Percentiles rank a stretch among this genome's conserved stretches.
Conservation (phyloP, 2,797 vertebrate species). For the Acipenser ruthenus region DNA sequence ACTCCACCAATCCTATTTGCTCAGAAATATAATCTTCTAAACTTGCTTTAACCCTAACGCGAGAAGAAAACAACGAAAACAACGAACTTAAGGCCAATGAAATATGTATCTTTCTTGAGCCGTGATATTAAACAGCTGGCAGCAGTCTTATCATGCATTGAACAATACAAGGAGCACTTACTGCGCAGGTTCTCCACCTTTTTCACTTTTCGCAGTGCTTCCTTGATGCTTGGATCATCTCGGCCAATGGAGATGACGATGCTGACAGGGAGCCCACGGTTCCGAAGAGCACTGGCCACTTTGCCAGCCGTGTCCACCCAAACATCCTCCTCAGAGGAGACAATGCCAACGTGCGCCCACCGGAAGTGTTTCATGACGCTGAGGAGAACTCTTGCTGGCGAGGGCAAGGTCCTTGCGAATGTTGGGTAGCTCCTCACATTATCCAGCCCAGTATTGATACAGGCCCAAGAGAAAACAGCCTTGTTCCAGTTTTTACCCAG, state of each 20-base stretch:
- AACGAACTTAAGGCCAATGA: too few species aligned
- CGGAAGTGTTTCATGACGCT: slow-evolving; percentile 71
- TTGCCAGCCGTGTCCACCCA: slow-evolving; percentile 74
- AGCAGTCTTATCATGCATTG: too few species aligned
- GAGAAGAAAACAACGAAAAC: too few species aligned
- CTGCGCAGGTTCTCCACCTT: too few species aligned
- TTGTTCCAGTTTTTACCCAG: slow-evolving; percentile 80
- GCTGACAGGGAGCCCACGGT: slow-evolving; percentile 61
- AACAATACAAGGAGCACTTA: too few species aligned
- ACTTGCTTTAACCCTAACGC: too few species aligned
- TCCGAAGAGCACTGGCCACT: slow-evolving; percentile 65
- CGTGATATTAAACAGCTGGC: too few species aligned
- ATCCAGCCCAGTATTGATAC: slow-evolving; percentile 68
- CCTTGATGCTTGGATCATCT: too few species aligned
- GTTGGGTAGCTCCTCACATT: slow-evolving; percentile 53
- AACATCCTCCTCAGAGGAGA: slow-evolving; percentile 73
- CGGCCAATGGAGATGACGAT: slow-evolving; percentile 41
- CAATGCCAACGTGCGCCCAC: slow-evolving; percentile 76
- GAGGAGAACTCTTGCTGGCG: slow-evolving; percentile 64
- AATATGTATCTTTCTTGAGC: too few species aligned
- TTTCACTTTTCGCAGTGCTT: too few species aligned
- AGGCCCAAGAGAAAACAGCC: slow-evolving; percentile 80
- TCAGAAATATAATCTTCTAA: too few species aligned
- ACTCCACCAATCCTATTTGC: too few species aligned
- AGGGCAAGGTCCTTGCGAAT: slow-evolving; percentile 65